Percentiles rank a stretch among this genome's conserved stretches.
phyloP scores from a whole-genome alignment of 2,888 invertebrate species.

The Agapostemon virescens region DNA sequence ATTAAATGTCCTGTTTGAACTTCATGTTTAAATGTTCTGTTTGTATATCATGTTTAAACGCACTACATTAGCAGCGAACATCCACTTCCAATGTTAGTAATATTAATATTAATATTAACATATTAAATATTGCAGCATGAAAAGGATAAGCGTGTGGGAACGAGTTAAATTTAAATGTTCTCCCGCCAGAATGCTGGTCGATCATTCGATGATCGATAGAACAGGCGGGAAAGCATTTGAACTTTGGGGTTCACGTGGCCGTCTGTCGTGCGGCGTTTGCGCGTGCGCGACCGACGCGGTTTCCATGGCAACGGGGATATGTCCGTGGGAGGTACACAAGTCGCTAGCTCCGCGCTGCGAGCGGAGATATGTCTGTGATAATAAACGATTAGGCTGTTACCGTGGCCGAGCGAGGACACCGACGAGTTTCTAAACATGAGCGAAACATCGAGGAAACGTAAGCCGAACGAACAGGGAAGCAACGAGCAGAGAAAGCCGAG shows the following conservation, averaged over 20 bases:
- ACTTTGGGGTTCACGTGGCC: not conserved
- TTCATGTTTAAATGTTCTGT: too few species aligned
- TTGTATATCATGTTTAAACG: too few species aligned
- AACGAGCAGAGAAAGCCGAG: constrained; percentile 39
- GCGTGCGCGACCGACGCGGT: not conserved
- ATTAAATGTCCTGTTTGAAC: too few species aligned
- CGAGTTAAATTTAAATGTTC: not conserved
- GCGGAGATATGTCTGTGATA: not conserved
- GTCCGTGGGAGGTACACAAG: constrained; percentile 9
- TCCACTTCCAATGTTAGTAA: too few species aligned
- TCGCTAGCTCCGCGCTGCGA: not conserved
- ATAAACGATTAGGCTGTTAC: not conserved
- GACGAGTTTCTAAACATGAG: not conserved
- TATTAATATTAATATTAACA: too few species aligned
- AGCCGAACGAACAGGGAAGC: fast-evolving
- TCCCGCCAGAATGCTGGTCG: not conserved
- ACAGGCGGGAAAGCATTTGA: not conserved
- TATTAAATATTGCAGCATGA: too few species aligned
- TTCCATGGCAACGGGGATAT: constrained; percentile 36
- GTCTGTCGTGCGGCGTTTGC: not conserved
- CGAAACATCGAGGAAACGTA: not conserved
- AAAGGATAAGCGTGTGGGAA: too few species aligned
- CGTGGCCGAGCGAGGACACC: not conserved
- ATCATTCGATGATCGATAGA: not conserved
- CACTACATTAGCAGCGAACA: too few species aligned